phyloP scores from a whole-genome alignment of 2,888 invertebrate genomes.

The Agriopis marginaria region DNA sequence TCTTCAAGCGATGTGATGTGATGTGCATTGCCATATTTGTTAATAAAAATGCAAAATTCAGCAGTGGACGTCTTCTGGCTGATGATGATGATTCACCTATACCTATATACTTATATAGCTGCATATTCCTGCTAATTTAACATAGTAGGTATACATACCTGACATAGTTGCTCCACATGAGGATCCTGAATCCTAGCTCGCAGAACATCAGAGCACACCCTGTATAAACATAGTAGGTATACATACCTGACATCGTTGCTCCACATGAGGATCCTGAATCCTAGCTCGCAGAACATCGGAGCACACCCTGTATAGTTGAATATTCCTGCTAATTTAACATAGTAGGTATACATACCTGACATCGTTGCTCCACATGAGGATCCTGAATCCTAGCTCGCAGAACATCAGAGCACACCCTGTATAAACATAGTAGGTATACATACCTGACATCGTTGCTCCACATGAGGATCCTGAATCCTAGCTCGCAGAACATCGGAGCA shows the following conservation, averaged over 20 bases:
- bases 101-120: no score
- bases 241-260: constrained; percentile 66
- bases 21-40: no score
- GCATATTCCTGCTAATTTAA: background rate
- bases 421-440: background rate
- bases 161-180: constrained; percentile 66
- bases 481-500: constrained; percentile 54
- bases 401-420: constrained; percentile 46
- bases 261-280: constrained; percentile 61
- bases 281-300: constrained; percentile 59
- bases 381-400: constrained; percentile 65
- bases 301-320: background rate
- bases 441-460: constrained; percentile 71
- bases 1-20: no score
- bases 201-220: constrained; percentile 49
- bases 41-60: no score
- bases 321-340: background rate
- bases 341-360: constrained; percentile 53
- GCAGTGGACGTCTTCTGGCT: no score
- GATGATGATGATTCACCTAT: no score
- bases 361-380: constrained; percentile 64
- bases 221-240: background rate
- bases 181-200: constrained; percentile 62
- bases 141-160: constrained; percentile 55
- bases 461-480: constrained; percentile 60